phyloP scores from a whole-genome alignment of 2,888 invertebrate genomes.

The Ypsolopha scabrella region DNA sequence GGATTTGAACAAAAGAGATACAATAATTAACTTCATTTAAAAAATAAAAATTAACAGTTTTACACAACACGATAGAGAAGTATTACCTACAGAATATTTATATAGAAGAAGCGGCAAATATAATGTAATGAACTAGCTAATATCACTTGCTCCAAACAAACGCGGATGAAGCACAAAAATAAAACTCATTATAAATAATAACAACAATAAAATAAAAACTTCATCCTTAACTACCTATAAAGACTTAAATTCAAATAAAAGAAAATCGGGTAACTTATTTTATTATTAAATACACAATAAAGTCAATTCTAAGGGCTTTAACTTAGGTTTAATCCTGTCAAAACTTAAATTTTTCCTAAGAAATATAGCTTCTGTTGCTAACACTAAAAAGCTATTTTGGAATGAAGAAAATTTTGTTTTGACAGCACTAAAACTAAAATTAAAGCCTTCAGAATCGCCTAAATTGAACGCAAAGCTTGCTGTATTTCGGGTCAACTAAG shows the following conservation, averaged over 20 bases:
- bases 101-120: constrained; percentile 10
- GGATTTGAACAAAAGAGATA: not conserved
- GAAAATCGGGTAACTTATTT: too few species aligned
- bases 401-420: too few species aligned
- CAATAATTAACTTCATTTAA: not conserved
- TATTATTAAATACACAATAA: too few species aligned
- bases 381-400: too few species aligned
- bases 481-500: too few species aligned
- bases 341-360: too few species aligned
- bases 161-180: constrained; percentile 46
- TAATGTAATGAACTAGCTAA: constrained; percentile 51
- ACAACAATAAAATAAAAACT: constrained; percentile 55
- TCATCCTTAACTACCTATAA: not conserved
- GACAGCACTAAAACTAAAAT: too few species aligned
- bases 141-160: constrained; percentile 46
- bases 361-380: too few species aligned
- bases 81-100: not conserved
- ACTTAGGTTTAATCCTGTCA: too few species aligned
- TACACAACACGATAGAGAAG: not conserved
- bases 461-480: too few species aligned
- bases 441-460: too few species aligned
- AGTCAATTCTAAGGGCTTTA: too few species aligned
- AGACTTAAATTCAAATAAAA: not conserved
- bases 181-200: constrained; percentile 52
- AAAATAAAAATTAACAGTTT: not conserved